Conservation (phyloP, 2,113 vertebrate species). For the Benitochromis conjunctus region DNA sequence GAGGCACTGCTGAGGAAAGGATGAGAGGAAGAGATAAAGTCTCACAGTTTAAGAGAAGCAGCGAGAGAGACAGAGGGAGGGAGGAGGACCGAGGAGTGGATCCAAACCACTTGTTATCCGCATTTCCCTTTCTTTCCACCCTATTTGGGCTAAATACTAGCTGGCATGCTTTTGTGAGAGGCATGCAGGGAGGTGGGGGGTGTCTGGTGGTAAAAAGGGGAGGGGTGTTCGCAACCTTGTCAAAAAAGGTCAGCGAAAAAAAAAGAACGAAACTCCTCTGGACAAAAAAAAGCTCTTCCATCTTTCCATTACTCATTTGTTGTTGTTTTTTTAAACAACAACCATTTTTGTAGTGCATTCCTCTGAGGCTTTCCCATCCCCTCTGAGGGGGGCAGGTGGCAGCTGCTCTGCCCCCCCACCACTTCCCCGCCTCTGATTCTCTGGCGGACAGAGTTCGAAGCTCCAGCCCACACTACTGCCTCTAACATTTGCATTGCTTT, state of each 20-base stretch:
- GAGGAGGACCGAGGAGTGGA: background rate
- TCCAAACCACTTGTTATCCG: constrained; percentile 31
- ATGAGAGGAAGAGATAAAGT: background rate
- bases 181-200: background rate
- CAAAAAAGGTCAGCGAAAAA: background rate
- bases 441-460: constrained; percentile 33
- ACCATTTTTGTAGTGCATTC: background rate
- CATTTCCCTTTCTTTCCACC: constrained; percentile 3
- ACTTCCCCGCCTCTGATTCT: background rate
- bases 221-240: background rate
- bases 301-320: background rate
- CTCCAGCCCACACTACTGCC: constrained; percentile 53
- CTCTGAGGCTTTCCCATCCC: constrained; percentile 16
- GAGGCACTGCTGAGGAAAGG: background rate
- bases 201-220: background rate
- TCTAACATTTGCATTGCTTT: constrained; percentile 59
- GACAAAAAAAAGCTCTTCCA: background rate
- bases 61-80: background rate
- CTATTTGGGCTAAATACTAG: constrained; percentile 22
- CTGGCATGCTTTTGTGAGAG: constrained; percentile 38
- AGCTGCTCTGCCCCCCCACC: constrained; percentile 41
- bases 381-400: constrained; percentile 46
- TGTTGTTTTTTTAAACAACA: background rate
- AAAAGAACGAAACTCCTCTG: background rate
- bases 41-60: background rate